A percentile compares a stretch with the other conserved stretches of the same genome.
Evolutionary conservation across 2,113 vertebrate species (phyloP).

Genomic region (Lathamus discolor): DNA sequence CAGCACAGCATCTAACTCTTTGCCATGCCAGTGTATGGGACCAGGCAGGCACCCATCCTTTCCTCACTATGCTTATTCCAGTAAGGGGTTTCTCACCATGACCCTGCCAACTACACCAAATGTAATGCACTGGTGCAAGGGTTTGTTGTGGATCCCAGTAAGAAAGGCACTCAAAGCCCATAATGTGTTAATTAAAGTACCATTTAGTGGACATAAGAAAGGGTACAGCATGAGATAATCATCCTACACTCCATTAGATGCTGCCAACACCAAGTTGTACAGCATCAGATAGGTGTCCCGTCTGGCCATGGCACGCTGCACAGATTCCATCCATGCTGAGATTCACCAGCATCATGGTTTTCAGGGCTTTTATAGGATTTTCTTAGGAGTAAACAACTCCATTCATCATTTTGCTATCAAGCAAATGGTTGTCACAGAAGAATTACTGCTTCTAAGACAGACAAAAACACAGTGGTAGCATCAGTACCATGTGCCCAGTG

Average conservation of each 20-base stretch:
- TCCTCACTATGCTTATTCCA: background rate
- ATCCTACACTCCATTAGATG: background rate
- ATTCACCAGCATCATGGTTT: background rate
- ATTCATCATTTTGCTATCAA: background rate
- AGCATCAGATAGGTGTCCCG: background rate
- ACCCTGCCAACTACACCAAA: background rate
- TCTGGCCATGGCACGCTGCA: background rate
- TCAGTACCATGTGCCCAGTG: background rate
- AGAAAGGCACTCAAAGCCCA: background rate
- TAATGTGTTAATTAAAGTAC: background rate
- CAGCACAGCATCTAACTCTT: background rate
- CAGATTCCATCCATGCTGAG: background rate
- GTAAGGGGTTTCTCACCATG: background rate
- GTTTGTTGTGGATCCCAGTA: background rate
- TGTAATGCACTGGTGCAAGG: background rate
- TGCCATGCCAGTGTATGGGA: background rate
- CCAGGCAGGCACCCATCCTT: background rate
- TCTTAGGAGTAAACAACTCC: background rate
- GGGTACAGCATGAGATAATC: background rate
- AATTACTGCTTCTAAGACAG: background rate
- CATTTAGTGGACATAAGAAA: background rate
- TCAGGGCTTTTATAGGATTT: background rate
- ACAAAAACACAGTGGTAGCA: rapidly evolving
- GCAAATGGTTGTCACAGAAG: background rate
- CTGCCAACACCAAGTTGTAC: background rate